These are phyloP conservation scores for Apotomis capreana DNA, from an alignment of 2,888 invertebrate species.

Conservation along the genomic window DNA sequence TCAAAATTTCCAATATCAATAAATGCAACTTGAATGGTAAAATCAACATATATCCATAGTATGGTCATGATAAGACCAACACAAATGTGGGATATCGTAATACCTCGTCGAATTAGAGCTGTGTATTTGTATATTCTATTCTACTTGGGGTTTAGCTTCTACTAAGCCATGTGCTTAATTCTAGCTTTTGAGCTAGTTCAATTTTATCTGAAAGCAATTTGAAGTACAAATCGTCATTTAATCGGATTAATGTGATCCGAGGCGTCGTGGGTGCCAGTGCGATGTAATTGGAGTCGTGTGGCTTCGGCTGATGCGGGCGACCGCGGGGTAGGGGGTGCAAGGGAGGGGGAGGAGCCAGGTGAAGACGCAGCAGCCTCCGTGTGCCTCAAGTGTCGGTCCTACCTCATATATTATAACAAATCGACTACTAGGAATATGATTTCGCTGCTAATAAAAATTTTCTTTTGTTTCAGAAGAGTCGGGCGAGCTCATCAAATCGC, in stretches of 20 bases:
- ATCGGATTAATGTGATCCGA: constrained; percentile 37
- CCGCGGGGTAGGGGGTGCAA: background rate
- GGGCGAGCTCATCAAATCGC: constrained; percentile 88
- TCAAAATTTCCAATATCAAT: too few species aligned
- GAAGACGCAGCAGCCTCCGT: constrained; percentile 16
- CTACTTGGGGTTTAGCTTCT: background rate
- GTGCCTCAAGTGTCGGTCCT: background rate
- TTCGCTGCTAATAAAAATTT: background rate
- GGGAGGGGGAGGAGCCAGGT: constrained; percentile 4
- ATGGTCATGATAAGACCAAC: too few species aligned
- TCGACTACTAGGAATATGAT: background rate
- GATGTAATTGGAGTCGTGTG: constrained; percentile 38
- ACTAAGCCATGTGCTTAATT: constrained; percentile 12
- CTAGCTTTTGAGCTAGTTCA: constrained; percentile 21
- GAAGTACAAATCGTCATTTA: constrained; percentile 39
- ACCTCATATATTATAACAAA: background rate
- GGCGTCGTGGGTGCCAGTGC: constrained; percentile 37
- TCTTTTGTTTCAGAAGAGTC: constrained; percentile 78
- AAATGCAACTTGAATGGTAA: too few species aligned
- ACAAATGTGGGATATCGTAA: too few species aligned
- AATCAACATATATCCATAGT: too few species aligned
- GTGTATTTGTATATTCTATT: background rate
- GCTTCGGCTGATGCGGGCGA: constrained; percentile 33
- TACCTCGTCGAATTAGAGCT: too few species aligned
- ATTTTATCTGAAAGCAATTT: constrained; percentile 35